Evolutionary conservation across 2,797 vertebrate genomes (phyloP), one percentile per base, ranked within the genome.

Genomic region (Microhierax caerulescens): DNA sequence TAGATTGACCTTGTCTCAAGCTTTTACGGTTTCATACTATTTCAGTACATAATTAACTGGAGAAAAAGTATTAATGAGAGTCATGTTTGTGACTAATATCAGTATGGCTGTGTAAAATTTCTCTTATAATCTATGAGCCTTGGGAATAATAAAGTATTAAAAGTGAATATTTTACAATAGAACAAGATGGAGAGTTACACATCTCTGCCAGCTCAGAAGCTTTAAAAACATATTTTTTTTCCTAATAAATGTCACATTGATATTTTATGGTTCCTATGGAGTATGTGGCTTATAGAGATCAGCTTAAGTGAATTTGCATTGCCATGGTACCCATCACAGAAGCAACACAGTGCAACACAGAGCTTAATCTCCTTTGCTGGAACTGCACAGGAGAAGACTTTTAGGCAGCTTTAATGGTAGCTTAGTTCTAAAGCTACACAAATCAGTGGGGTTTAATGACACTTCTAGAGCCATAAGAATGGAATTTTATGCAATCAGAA

Each of bases 1-100:
- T 67, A 93, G 79, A 94, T 24, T 77, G 91, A 95, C 93, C 85
- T 95, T 75, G 80, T 97, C 91, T 88, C 59, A 68, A 79, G 64
- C 39, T 86, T 92, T 68, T 81, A 69, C 69, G 84, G 68, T 91
- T 94, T 96, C 84, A 78, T 24, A 45, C 43, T 57, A 60, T 83
- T 75, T 95, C 85, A 93, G 61, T 69, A 63, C 50, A 45, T 72
- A 73, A 95, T 95, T 96, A 96, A 64, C 32, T 91, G 56, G 16
- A 92, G 61, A 78, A 82, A 89, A 93, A 92, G 48, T 77, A 85
- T 91, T 96, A 92, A 91, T 94, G 84, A 85, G 47, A 83, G 30
- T 63, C 57, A 53, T 77, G 78, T 93, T 92, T 95, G 84, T 90
- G 78, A 91, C 81, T 94, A 92, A 85, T 92, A 75, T 79, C 73